A percentile compares a stretch with the other conserved stretches of the same genome.
These are phyloP conservation scores for Phrixothrix hirtus DNA, from an alignment of 2,888 invertebrate species.

Conservation along the genomic window DNA sequence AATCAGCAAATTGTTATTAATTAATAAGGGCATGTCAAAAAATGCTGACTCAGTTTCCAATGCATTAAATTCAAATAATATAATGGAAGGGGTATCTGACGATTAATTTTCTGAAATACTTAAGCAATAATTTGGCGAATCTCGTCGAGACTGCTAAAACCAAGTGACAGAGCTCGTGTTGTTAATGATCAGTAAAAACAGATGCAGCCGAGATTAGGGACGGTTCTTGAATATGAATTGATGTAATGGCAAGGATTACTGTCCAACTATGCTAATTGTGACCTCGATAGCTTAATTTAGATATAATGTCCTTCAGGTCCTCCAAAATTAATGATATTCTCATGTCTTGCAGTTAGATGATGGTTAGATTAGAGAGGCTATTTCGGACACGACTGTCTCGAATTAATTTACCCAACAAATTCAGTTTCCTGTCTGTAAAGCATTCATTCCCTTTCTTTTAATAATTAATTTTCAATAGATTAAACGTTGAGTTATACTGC, in stretches of 20 bases:
- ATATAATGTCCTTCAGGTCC: conserved; percentile 48
- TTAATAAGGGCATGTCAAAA: conserved; percentile 6
- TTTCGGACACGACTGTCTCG: conserved; percentile 5
- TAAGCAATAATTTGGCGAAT: conserved; percentile 25
- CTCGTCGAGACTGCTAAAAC: conserved; percentile 19
- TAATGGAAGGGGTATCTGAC: conserved; percentile 19
- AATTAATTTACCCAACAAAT: conserved; percentile 25
- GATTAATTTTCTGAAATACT: conserved; percentile 18
- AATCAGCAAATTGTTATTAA: conserved; percentile 2
- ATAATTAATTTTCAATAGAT: not conserved
- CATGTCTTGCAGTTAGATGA: conserved; percentile 43
- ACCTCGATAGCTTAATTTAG: conserved; percentile 48
- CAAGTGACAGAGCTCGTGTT: conserved; percentile 30
- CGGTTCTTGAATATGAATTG: conserved; percentile 45
- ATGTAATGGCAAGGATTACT: conserved; percentile 41
- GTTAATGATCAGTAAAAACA: conserved; percentile 42
- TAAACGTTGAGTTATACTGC: not conserved
- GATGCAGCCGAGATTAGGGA: conserved; percentile 39
- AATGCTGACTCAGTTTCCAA: conserved; percentile 17
- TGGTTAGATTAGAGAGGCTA: conserved; percentile 26
- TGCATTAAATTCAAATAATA: conserved; percentile 9
- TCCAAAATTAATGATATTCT: conserved; percentile 45
- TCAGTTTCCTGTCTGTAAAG: conserved; percentile 4
- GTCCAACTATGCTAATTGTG: conserved; percentile 48
- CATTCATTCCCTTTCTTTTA: not conserved